These are phyloP conservation scores for Chromis chromis DNA, from an alignment of 2,797 vertebrate genomes.

Conservation along the genomic window DNA sequence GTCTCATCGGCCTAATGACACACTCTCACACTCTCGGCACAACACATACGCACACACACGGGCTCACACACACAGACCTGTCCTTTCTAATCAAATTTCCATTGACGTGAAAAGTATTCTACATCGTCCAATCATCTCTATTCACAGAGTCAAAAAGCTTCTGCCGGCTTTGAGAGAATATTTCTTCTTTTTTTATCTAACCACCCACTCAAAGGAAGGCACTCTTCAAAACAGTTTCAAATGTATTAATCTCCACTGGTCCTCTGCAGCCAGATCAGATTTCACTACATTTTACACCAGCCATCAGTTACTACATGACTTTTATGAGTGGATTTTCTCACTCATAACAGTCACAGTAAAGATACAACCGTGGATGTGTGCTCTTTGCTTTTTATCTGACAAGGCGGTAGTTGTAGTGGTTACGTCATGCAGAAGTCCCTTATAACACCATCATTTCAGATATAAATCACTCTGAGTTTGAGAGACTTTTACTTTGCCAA, in stretches of 20 bases:
- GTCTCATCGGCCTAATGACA: slow-evolving; percentile 79
- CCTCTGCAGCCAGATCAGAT: slow-evolving; percentile 66
- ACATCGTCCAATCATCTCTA: slow-evolving; percentile 77
- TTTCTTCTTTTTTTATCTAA: slow-evolving; percentile 43
- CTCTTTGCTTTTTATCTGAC: slow-evolving; percentile 61
- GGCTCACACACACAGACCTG: slow-evolving; percentile 55
- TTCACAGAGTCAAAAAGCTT: slow-evolving; percentile 74
- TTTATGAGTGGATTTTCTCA: slow-evolving; percentile 59
- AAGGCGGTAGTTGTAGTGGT: slow-evolving; percentile 32
- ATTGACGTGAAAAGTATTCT: slow-evolving; percentile 79
- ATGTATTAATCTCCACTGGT: slow-evolving; percentile 67
- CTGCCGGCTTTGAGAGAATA: slow-evolving; percentile 50
- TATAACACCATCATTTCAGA: slow-evolving; percentile 48
- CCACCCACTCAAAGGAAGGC: slow-evolving; percentile 68
- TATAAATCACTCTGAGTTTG: slow-evolving; percentile 64
- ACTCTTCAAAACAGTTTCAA: slow-evolving; percentile 71
- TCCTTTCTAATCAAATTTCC: slow-evolving; percentile 79
- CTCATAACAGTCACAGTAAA: slow-evolving; percentile 57
- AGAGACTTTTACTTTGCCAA: slow-evolving; percentile 50
- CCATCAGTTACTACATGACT: slow-evolving; percentile 57
- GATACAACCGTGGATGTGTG: slow-evolving; percentile 40
- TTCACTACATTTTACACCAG: slow-evolving; percentile 60
- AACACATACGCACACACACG: slow-evolving; percentile 26
- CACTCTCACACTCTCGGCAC: slow-evolving; percentile 59
- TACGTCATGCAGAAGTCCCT: slow-evolving; percentile 54